A percentile compares a stretch with the other conserved stretches of the same genome.
phyloP scores from a whole-genome alignment of 2,797 vertebrate genomes.

The Hyperoplus lanceolatus region DNA sequence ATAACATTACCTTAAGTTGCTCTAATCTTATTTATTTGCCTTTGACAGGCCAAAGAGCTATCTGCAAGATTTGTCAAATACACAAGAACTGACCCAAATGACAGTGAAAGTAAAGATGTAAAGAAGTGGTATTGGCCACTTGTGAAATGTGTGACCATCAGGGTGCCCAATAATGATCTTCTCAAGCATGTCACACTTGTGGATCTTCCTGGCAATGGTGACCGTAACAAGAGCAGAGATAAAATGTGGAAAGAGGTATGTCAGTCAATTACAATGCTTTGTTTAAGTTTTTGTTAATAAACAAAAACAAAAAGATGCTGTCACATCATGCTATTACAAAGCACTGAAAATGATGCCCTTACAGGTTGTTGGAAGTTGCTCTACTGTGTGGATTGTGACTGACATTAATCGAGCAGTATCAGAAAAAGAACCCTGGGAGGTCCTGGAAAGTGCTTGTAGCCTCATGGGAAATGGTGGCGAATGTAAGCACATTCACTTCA shows the following conservation, averaged over 20 bases:
- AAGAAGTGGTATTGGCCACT: slow-evolving; percentile 70
- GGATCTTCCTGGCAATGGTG: slow-evolving; percentile 78
- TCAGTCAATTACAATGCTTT: neutral
- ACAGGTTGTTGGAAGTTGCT: neutral
- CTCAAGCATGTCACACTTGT: slow-evolving; percentile 70
- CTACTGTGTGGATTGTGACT: slow-evolving; percentile 62
- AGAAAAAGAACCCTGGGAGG: neutral
- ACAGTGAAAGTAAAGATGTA: accelerated
- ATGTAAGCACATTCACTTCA: slow-evolving; percentile 57
- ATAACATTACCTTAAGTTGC: no score
- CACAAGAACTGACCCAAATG: slow-evolving; percentile 31
- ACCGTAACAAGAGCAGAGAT: slow-evolving; percentile 72
- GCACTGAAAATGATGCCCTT: neutral
- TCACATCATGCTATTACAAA: neutral
- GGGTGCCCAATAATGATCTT: slow-evolving; percentile 53
- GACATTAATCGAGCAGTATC: neutral
- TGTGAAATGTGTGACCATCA: slow-evolving; percentile 74
- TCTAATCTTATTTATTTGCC: neutral
- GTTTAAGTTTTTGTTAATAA: neutral
- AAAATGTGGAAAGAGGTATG: slow-evolving; percentile 46
- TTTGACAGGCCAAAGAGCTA: slow-evolving; percentile 53
- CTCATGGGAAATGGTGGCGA: neutral
- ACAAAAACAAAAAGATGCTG: neutral
- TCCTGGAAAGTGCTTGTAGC: neutral
- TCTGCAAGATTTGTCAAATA: slow-evolving; percentile 31